Base-by-base conservation (phyloP, 2,113 vertebrate species). In the Oreocharis arfaki region DNA sequence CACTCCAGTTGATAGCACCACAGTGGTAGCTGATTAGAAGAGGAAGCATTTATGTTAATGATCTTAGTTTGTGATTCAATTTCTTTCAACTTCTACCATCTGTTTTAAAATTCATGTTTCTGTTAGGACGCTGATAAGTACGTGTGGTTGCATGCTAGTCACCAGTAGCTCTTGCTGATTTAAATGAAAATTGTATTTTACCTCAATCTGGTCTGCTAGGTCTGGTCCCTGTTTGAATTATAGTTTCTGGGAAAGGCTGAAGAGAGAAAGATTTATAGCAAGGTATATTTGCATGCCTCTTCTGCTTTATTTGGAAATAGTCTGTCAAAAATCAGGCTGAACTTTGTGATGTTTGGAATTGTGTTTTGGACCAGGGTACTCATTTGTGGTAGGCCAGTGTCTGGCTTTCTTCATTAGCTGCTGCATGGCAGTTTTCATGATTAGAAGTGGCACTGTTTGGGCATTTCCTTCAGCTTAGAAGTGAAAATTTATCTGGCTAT, bases 1-100 rank as follows among this genome's bases (percentile, higher is more conserved):
- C 74, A 71, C 46, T 61, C 69, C 76, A 46, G 81, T 7, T 84
- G 89, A 84, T 76, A 61, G 61, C 60, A 87, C 83, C 84, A 95
- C 74, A 95, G 96, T 91, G 67, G 87, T 91, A 84, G 91, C 87
- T 96, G 94, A 96, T 96, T 92, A 96, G 69, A 75, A 91, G 87
- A 92, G 96, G 94, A 97, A 96, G 53, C 84, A 65, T 82, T 96
- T 95, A 97, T 96, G 94, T 75, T 93, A 93, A 95, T 93, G 68
- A 47, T 61, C 37, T 64, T 91, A 93, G 87, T 96, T 96, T 89
- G 81, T 89, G 67, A 93, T 94, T 96, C 81, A 87, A 87, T 95
- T 96, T 93, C 93, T 95, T 97, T 96, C 93, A 91, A 28, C 79
- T 87, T 84, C 84, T 87, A 79, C 89, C 95, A 96, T 97, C 95